Percentiles rank a stretch among this genome's conserved stretches.
Conservation (phyloP, 2,113 vertebrate genomes). For the Salminus brasiliensis region DNA sequence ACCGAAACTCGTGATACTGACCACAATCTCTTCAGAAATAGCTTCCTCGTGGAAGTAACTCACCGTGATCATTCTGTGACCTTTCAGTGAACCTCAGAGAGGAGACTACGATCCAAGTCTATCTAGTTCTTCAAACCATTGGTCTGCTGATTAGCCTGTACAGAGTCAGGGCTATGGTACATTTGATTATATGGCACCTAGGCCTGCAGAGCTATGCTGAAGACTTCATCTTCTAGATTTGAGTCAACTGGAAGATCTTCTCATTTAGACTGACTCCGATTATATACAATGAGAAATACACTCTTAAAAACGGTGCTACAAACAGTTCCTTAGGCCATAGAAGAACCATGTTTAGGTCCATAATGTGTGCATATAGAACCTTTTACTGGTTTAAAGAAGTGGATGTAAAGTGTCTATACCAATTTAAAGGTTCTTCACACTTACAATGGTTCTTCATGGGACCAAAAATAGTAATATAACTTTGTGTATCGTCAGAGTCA, state of each 20-base stretch:
- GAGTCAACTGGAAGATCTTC: slow-evolving; percentile 6
- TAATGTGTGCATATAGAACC: too few relatives aligned
- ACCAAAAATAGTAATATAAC: too few relatives aligned
- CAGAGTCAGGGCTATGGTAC: slow-evolving; percentile 1
- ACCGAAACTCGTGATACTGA: not conserved
- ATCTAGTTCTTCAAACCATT: not conserved
- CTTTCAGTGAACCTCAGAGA: not conserved
- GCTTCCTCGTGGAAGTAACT: not conserved
- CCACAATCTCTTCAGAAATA: not conserved
- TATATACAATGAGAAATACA: not conserved
- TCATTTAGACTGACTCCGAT: not conserved
- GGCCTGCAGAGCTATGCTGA: slow-evolving; percentile 3
- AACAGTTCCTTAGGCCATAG: too few relatives aligned
- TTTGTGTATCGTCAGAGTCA: too few relatives aligned
- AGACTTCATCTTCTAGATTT: slow-evolving; percentile 34
- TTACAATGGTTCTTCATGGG: too few relatives aligned
- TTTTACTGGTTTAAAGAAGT: too few relatives aligned
- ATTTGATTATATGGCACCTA: slow-evolving; percentile 13
- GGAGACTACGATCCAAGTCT: not conserved
- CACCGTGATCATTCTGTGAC: not conserved
- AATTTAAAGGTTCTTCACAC: too few relatives aligned
- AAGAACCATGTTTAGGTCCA: too few relatives aligned
- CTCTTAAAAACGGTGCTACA: not conserved
- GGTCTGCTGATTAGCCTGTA: not conserved
- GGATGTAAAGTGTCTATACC: too few relatives aligned